Evolutionary conservation across 1,140 invertebrate genomes (phyloP), one percentile per base, ranked within the genome.

Genomic region (Araneus ventricosus): DNA sequence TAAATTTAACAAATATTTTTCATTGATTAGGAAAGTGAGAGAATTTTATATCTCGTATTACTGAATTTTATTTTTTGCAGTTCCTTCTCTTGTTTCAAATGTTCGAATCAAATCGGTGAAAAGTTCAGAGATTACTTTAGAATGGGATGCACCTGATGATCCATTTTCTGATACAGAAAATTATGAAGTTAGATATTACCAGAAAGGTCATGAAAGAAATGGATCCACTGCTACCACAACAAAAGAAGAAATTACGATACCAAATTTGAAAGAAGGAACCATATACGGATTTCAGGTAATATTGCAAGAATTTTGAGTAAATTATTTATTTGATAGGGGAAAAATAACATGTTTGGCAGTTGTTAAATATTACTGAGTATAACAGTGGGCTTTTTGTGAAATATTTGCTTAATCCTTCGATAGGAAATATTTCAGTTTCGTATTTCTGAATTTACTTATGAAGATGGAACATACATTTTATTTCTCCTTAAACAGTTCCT

Each of bases 251-350:
- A 96, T 97, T 37, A 97, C 97, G 20, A 97, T 99, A 90, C 97
- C 96, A 90, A 97, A 97, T 30, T 96, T 99, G 4, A 96, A 97
- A 94, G 97, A 98, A 94, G 97, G 97, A 94, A 99, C 98, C 8
- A 98, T 99, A 94, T 99, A 99, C 96, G 98, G 97, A 5, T 97
- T 99, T 95, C 98, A 99, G 96, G 98, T 96, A 94, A 88, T 34
- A 34, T 37, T 20, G 41, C 7, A 14, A 14, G 45, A 2, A 41
- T 52, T 52, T 52, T 52, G 10, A 14, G 10, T 1, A 3, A 10
- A 52, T 45, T 45, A n/a, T 45, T 45, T 45, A 10, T 45, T 45
- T 45, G 10, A 45, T 45, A 52, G 45, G 10, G 17, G 17, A 52
- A 14, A 14, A 52, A 45, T 8, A 45, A 17, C 5, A 52, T n/a